Evolutionary conservation across 2,888 invertebrate genomes (phyloP), one percentile per base, ranked within the genome.

Genomic region (Holacanthella duospinosa): DNA sequence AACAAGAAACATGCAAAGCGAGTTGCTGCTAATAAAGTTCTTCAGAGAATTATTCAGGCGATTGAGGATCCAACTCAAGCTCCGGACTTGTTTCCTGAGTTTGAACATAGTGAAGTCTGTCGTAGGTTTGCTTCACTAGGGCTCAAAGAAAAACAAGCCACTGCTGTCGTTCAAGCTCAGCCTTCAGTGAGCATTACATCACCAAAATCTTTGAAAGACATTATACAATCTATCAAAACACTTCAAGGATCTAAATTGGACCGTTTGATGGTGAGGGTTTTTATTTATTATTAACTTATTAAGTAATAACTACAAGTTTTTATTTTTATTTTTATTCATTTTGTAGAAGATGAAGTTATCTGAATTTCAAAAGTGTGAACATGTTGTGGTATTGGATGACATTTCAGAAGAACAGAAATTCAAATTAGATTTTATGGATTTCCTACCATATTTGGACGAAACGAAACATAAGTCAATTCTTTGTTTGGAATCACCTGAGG

Each of bases 1-100:
- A 68, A 70, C 1, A 72, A 72, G 54, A 71, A 68, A 58, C 61
- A 59, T 56, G 72, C 72, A 21, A 72, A 72, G 64, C 63, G 66
- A 60, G 70, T 63, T 2, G 70, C 72, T 27, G 72, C 72, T 19
- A 55, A 65, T 36, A 65, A 66, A 53, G 68, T 70, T 48, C 64
- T 70, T n/a, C 63, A 68, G 43, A 55, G 67, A 2, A 62, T 71
- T 21, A 56, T 60, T 55, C 66, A 68, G 21, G 12, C 65, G 12
- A 59, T 68, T 56, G 25, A 55, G 29, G 56, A 55, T 28, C 56
- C 43, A 28, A n/a, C 21, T 21, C 19, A 21, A 55, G 27, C 21
- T 55, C 25, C 55, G 6, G 4, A 26, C 4, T n/a, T 27, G 24
- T 55, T 57, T 28, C 57, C 9, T 29, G 29, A 57, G 28, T 19